Percentiles rank a stretch among this genome's conserved stretches.
phyloP scores from a whole-genome alignment of 2,797 vertebrate species.

The Periparus ater region DNA sequence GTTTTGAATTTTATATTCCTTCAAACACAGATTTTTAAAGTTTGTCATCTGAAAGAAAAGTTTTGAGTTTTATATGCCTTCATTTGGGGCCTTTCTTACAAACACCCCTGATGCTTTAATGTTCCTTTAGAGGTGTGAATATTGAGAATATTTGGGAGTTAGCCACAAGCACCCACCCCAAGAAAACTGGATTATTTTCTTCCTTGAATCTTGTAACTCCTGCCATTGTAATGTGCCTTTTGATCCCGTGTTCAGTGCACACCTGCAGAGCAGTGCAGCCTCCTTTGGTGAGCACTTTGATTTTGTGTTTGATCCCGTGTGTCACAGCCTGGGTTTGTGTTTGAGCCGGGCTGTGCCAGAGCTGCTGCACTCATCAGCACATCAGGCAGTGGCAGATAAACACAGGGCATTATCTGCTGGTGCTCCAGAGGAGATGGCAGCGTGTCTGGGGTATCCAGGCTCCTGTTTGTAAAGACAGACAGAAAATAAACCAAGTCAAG shows the following conservation, averaged over 20 bases:
- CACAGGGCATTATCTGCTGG: background rate
- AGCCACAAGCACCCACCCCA: background rate
- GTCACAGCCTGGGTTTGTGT: background rate
- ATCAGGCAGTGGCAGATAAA: conserved; percentile 13
- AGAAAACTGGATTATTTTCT: background rate
- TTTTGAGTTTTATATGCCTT: background rate
- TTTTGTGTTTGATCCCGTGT: background rate
- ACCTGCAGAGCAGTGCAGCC: background rate
- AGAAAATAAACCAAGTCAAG: background rate
- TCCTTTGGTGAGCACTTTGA: fast-evolving
- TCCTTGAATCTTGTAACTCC: background rate
- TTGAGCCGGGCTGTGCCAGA: background rate
- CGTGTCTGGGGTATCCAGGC: background rate
- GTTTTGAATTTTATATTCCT: too few relatives aligned
- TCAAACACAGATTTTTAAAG: background rate
- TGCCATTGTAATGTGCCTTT: fast-evolving
- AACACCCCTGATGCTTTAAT: background rate
- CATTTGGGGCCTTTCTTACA: background rate
- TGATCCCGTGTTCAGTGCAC: too few relatives aligned
- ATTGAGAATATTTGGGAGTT: background rate
- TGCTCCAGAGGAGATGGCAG: background rate
- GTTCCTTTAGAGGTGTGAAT: background rate
- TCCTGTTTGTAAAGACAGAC: background rate
- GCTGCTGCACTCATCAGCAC: background rate
- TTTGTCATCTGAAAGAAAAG: background rate